Evolutionary conservation across 2,888 invertebrate species (phyloP), one percentile per base, ranked within the genome.

Genomic region (Megastigmus dorsalis): DNA sequence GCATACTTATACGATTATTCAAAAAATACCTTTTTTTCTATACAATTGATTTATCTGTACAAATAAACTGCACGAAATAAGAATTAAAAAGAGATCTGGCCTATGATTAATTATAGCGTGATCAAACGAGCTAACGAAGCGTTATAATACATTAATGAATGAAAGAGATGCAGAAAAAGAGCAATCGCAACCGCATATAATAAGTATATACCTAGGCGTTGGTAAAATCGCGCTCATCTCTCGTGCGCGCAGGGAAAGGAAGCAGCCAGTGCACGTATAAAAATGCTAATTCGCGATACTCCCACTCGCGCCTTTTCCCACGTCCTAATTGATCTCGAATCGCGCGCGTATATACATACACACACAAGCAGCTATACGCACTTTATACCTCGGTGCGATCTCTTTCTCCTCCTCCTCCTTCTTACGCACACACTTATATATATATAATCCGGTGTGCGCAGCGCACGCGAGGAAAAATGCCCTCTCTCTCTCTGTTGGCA

Each of bases 291-390:
- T 54, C 43, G 41, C 6, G 15, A 23, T 59, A 2, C 7, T 4
- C n/a, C n/a, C 48, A 20, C 45, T 5, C 63, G 18, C 23, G 26
- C 18, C 15, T 38, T 45, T 68, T 68, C 43, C 48, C 57, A 65
- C 68, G 59, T 66, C 41, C 41, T 72, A 72, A 72, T 72, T 66
- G 75, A 69, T 70, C 74, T n/a, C 20, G 38, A 54, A 26, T n/a
- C 13, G 13, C 48, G 30, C 65, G 30, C 62, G 13, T 15, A 3
- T n/a, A n/a, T n/a, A n/a, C n/a, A n/a, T n/a, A n/a, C n/a, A n/a
- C n/a, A n/a, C n/a, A n/a, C n/a, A n/a, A n/a, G n/a, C n/a, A n/a
- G n/a, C n/a, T n/a, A n/a, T n/a, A n/a, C n/a, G n/a, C n/a, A n/a
- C n/a, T n/a, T n/a, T n/a, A n/a, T n/a, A 18, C 30, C 33, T 38